Evolutionary conservation across 2,797 vertebrate genomes (phyloP), one percentile per base, ranked within the genome.

Genomic region (Sebastes iracundus): DNA sequence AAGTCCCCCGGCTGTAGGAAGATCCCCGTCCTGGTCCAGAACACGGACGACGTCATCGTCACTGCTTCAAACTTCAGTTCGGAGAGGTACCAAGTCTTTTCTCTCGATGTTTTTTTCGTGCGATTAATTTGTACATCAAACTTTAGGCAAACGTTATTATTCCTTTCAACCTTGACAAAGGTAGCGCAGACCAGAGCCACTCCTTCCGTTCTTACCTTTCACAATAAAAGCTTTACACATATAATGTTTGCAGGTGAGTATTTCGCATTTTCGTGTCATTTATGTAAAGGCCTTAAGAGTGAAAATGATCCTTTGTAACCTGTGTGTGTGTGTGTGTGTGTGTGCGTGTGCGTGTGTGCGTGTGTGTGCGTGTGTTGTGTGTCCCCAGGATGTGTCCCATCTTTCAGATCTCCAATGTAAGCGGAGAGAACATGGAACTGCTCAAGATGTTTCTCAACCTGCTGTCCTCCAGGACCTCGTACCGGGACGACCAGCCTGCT

Each of bases 381-480:
- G 11, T 10, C 3, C 20, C 70, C 77, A 94, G 98, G 95, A 98
- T 99, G 97, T 99, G 98, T 90, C 98, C 98, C 0, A 99, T 99
- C 91, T 99, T 99, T 95, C 98, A 99, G 95, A 99, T 99, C 92
- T 99, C 98, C 71, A 99, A 99, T 12, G 98, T 99, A 63, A 97
- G 96, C 0, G 98, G 98, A 22, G 98, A 99, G 93, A 99, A 99
- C 93, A 95, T 99, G 83, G 98, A 99, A 72, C 96, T 99, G 83
- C 95, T 99, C 46, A 99, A 99, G 95, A 99, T 99, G 97, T 99
- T 99, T 84, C 96, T 99, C 88, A 99, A 99, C 94, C 96, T 99
- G 77, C 96, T 99, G 7, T 99, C 98, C 63, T 98, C 98, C 68
- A 96, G 98, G 80, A 99, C 97, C 42, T 98, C 97, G 82, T 99